A percentile compares a stretch with the other conserved stretches of the same genome.
Evolutionary conservation across 2,113 vertebrate genomes (phyloP).

Genomic region (Barnardius zonarius): DNA sequence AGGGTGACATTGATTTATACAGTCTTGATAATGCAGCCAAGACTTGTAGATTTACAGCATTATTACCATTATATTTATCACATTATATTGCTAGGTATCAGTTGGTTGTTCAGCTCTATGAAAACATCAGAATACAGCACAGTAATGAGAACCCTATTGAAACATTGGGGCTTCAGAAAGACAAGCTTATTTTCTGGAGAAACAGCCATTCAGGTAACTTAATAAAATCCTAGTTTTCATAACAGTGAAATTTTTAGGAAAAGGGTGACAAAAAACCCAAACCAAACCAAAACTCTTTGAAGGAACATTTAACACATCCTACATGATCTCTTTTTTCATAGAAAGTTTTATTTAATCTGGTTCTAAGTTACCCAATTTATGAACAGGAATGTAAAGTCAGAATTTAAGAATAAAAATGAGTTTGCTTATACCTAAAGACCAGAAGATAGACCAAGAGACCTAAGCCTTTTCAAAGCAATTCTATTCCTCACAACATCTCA

Average conservation of each 20-base stretch:
- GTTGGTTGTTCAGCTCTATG: background rate
- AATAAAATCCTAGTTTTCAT: background rate
- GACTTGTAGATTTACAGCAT: background rate
- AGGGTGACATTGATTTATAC: background rate
- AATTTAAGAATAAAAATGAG: background rate
- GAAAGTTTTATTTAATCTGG: background rate
- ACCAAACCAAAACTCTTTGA: background rate
- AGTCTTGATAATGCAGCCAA: background rate
- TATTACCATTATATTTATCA: background rate
- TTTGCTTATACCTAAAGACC: background rate
- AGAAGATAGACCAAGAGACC: background rate
- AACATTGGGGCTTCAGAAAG: background rate
- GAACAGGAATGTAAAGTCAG: background rate
- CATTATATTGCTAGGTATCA: background rate
- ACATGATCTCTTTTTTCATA: background rate
- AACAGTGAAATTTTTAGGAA: background rate
- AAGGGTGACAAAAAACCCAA: background rate
- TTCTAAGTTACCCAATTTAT: background rate
- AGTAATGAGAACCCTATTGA: background rate
- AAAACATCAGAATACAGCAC: background rate
- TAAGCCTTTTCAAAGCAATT: background rate
- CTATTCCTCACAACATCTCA: background rate
- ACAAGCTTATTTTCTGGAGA: background rate
- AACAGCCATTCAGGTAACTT: background rate
- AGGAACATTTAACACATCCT: background rate